Base-by-base conservation (phyloP, 2,888 invertebrate species). In the Drosophila greeni region DNA sequence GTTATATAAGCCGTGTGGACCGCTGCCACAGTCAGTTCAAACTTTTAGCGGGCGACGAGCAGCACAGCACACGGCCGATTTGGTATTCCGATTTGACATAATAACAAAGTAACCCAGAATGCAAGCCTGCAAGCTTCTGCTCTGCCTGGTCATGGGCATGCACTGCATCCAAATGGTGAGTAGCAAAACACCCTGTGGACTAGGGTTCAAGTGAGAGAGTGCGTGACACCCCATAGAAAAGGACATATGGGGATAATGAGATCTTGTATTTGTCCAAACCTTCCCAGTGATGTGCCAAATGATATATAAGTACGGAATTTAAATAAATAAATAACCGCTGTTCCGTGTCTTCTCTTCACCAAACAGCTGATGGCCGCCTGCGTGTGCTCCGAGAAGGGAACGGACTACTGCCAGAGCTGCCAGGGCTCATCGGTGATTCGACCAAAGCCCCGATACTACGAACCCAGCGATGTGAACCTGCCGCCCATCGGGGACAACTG, bases 401-500 rank as follows among this genome's bases (percentile, higher is more conserved):
- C 70, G 4, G 86, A 87, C 39, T 84, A 71, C 57, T 88, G 88
- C 54, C 67, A 77, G 36, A 70, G 76, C 39, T 84, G 86, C 45
- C 75, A 76, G 43, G 77, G 72, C 34, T 33, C 77, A 3, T 61
- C 49, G 4, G 71, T 74, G 34, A 65, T 82, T 40, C 81, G 76
- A 0, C 86, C 86, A 0, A 81, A 82, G 56, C 82, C 74, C 5
- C 76, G 84, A 9, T 82, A 80, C 49, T 82, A 72, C 29, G 73
- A 72, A 14, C 66, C 72, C 23, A 72, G 67, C 26, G 73, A 79
- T 1, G 57, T 85, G 20, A 74, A 71, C 26, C 70, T 88, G 8
- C 58, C 83, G 48, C 86, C 88, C 5, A 86, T 88, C 31, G 88
- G 87, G 3, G 88, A 89, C 56, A 86, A 75, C 5, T 89, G 89